Base-by-base conservation (phyloP, 2,888 invertebrate genomes). In the Callinectes sapidus region DNA sequence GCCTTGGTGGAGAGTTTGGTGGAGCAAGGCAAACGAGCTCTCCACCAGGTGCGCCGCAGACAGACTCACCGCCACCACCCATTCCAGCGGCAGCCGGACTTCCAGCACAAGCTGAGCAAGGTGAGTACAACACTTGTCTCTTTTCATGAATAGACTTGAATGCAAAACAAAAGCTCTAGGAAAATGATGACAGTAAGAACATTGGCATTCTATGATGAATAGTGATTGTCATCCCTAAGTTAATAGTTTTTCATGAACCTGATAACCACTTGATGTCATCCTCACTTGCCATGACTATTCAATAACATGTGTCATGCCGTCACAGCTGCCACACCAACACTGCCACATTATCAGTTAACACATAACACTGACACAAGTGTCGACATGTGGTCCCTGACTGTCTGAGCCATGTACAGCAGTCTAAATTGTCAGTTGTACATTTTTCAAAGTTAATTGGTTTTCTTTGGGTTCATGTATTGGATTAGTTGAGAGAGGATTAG, bases 31-130 rank as follows among this genome's bases (percentile, higher is more conserved):
- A 54, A 90, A 32, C 89, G 91, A 77, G 91, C 81, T 48, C 87
- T 93, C 28, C 91, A 93, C 66, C 91, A 48, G 48, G 90, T 89
- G 35, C 86, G 88, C 28, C 87, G 88, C 71, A 54, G 39, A 23
- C 42, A 85, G 48, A 6, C 48, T 23, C 92, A 42, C n/a, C 71
- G 87, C 55, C 92, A 90, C 61, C 35, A 35, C 18, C 71, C 39
- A n/a, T n/a, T 35, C 8, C 71, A 23, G 13, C 71, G 39, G 32
- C 88, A 55, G 6, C 90, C n/a, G 13, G n/a, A 91, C 88, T 35
- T 87, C 28, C 71, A 55, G 23, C 92, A 93, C 92, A 93, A 93
- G 48, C 92, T 93, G 92, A 93, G 91, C 92, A 93, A 91, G 92
- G 92, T 92, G 66, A 39, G 89, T 48, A n/a, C 71, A 13, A 35